Percentiles rank a stretch among this genome's conserved stretches.
phyloP scores from a whole-genome alignment of 2,888 invertebrate genomes.

The Machimus atricapillus region DNA sequence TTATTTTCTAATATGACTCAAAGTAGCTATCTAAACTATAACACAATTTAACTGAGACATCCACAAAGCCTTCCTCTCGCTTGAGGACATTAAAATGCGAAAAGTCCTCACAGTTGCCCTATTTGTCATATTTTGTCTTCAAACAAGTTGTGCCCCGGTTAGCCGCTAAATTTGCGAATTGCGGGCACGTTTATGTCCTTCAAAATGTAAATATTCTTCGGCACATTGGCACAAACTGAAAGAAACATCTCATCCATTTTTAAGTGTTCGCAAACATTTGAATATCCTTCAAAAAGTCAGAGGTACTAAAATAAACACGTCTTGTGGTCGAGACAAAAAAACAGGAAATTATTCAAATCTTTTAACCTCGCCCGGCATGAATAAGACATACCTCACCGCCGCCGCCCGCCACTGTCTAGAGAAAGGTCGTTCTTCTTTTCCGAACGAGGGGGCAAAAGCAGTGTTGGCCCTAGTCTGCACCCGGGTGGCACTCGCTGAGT shows the following conservation, averaged over 20 bases:
- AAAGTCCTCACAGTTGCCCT: background rate
- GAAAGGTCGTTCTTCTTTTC: background rate
- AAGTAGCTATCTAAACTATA: background rate
- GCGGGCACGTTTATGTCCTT: slow-evolving; percentile 40
- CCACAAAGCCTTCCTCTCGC: background rate
- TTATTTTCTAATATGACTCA: background rate
- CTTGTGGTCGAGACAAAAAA: slow-evolving; percentile 5
- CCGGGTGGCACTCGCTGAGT: background rate
- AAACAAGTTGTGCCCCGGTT: background rate
- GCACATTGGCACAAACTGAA: background rate
- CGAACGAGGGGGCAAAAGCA: background rate
- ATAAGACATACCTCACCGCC: slow-evolving; percentile 14
- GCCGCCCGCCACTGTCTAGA: background rate
- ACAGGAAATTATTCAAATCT: slow-evolving; percentile 29
- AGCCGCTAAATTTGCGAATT: slow-evolving; percentile 29
- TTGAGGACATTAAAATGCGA: background rate
- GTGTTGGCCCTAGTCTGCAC: background rate
- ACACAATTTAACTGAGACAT: too few species aligned
- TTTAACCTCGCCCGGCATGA: background rate
- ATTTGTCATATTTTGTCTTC: background rate
- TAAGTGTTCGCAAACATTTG: slow-evolving; percentile 43
- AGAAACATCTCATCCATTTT: slow-evolving; percentile 42
- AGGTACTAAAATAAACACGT: slow-evolving; percentile 39
- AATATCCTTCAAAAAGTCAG: slow-evolving; percentile 41
- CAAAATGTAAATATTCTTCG: slow-evolving; percentile 42